phyloP scores from a whole-genome alignment of 2,888 invertebrate species.

The Sialis lutaria region DNA sequence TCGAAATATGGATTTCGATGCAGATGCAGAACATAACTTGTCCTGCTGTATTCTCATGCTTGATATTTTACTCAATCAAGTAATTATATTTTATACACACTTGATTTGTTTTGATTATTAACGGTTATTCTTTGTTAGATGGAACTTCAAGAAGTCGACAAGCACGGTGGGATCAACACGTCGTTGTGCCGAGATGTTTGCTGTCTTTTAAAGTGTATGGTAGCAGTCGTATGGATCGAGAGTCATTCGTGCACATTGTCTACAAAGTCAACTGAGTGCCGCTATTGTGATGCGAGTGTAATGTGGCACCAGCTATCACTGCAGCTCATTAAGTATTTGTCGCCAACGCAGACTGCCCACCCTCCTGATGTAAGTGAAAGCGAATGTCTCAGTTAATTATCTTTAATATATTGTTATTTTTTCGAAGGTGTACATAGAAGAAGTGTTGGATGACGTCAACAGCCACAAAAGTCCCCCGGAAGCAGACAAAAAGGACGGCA shows the following conservation, averaged over 20 bases:
- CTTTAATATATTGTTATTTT: not conserved
- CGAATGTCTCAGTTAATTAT: not conserved
- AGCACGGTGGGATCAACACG: constrained; percentile 62
- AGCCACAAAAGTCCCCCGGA: constrained; percentile 53
- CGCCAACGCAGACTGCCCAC: constrained; percentile 52
- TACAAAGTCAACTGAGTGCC: constrained; percentile 43
- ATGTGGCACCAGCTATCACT: constrained; percentile 88
- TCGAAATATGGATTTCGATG: constrained; percentile 47
- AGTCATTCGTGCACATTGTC: constrained; percentile 34
- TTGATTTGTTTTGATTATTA: not conserved
- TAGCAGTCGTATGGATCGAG: constrained; percentile 55
- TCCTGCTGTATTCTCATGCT: constrained; percentile 93
- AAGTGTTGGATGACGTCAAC: constrained; percentile 45
- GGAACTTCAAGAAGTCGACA: constrained; percentile 71
- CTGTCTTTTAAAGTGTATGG: constrained; percentile 55
- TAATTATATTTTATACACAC: constrained; percentile 16
- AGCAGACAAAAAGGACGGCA: constrained; percentile 46
- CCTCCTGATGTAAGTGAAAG: constrained; percentile 49
- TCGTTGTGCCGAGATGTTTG: constrained; percentile 57
- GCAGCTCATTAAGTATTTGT: constrained; percentile 61
- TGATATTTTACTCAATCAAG: constrained; percentile 88
- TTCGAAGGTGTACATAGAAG: constrained; percentile 29
- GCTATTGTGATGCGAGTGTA: constrained; percentile 82
- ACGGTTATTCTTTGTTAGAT: constrained; percentile 29
- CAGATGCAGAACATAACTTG: constrained; percentile 60